Percentiles rank a stretch among this genome's conserved stretches.
Conservation (phyloP, 35 echinoderm and acorn worm species). For the Ophiothrix spiculata region DNA sequence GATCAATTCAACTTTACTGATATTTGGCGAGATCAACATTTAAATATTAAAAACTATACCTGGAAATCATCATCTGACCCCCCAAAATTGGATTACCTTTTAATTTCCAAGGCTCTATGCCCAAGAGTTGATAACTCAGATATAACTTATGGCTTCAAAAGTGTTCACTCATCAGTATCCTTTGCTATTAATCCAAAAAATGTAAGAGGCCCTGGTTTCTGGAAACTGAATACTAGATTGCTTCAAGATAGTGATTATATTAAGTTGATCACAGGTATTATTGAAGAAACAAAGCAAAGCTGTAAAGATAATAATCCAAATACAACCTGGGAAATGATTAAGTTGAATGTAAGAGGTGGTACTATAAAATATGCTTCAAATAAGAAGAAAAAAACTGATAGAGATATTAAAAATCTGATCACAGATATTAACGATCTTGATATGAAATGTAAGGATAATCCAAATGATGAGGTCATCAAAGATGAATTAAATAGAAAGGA, state of each 20-base stretch:
- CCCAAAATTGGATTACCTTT: not conserved
- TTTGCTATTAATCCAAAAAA: not conserved
- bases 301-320: not conserved
- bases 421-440: not conserved
- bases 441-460: not conserved
- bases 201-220: not conserved
- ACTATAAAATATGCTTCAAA: not conserved
- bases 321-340: not conserved
- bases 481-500: not conserved
- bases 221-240: not conserved
- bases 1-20: not conserved
- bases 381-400: not conserved
- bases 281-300: not conserved
- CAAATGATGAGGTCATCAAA: not conserved
- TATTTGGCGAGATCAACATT: not conserved
- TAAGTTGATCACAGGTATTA: not conserved
- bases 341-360: not conserved
- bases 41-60: not conserved
- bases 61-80: not conserved
- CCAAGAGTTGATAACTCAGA: not conserved
- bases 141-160: not conserved
- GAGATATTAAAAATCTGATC: not conserved
- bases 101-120: not conserved
- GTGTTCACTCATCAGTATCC: not conserved
- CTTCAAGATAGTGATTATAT: not conserved